phyloP scores from a whole-genome alignment of 2,888 invertebrate species.

The Ferdinandea cuprea region DNA sequence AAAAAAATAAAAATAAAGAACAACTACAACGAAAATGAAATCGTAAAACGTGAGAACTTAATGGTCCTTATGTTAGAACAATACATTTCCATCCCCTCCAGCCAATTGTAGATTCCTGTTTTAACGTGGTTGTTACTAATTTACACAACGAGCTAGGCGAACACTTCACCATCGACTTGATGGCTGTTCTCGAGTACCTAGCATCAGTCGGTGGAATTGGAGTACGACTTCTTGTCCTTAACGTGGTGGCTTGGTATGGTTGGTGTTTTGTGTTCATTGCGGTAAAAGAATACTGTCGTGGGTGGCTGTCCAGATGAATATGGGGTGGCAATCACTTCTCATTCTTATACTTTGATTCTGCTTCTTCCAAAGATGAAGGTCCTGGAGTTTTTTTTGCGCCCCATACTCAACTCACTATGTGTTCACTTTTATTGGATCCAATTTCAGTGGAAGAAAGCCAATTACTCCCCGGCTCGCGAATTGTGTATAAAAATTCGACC shows the following conservation, averaged over 20 bases:
- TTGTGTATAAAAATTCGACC: conserved; percentile 65
- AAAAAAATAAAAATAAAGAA: conserved; percentile 14
- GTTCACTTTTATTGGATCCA: conserved; percentile 70
- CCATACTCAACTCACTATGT: neutral
- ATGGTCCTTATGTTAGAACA: conserved; percentile 77
- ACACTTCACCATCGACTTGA: conserved; percentile 72
- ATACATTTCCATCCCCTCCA: conserved; percentile 66
- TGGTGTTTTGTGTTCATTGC: conserved; percentile 45
- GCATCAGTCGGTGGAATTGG: neutral
- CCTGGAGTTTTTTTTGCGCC: conserved; percentile 4
- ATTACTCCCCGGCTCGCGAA: conserved; percentile 55
- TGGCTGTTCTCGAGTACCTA: conserved; percentile 46
- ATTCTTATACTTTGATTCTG: conserved; percentile 49
- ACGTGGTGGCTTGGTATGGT: conserved; percentile 33
- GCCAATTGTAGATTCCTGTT: conserved; percentile 73
- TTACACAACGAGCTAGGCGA: conserved; percentile 74
- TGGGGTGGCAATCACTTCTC: conserved; percentile 45
- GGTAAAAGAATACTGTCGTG: conserved; percentile 59
- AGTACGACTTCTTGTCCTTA: conserved; percentile 33
- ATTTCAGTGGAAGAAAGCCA: conserved; percentile 72
- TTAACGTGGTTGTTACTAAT: conserved; percentile 74
- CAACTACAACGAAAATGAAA: conserved; percentile 75
- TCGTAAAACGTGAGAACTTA: conserved; percentile 77
- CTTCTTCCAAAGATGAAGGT: conserved; percentile 36
- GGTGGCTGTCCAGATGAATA: conserved; percentile 39